A percentile compares a stretch with the other conserved stretches of the same genome.
These are phyloP conservation scores for Dasyornis broadbenti DNA, from an alignment of 2,113 vertebrate species.

Conservation along the genomic window DNA sequence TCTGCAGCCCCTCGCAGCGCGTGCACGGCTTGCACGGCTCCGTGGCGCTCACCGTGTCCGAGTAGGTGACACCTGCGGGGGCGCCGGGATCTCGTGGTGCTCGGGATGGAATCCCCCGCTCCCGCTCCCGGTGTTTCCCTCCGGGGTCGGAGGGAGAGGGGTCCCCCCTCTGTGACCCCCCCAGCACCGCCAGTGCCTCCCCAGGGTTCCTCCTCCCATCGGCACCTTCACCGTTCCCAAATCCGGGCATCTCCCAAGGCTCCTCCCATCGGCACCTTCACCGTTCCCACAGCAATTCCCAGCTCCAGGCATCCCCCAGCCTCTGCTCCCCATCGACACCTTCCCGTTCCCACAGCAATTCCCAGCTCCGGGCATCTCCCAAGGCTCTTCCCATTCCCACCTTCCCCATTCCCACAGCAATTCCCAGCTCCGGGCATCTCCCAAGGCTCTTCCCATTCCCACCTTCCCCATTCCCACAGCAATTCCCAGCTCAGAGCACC, in stretches of 20 bases:
- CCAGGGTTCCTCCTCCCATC: not conserved
- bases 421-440: not conserved
- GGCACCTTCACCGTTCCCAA: not conserved
- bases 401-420: not conserved
- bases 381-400: accelerated
- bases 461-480: accelerated
- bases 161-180: accelerated
- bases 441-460: too few relatives aligned
- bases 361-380: too few relatives aligned
- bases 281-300: not conserved
- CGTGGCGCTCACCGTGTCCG: conserved; percentile 83
- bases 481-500: not conserved
- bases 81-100: too few relatives aligned
- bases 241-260: too few relatives aligned
- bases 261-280: too few relatives aligned
- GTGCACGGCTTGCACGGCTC: conserved; percentile 86
- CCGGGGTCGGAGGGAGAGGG: not conserved
- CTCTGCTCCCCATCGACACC: not conserved
- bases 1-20: conserved; percentile 84
- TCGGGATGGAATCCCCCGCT: not conserved
- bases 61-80: conserved; percentile 90
- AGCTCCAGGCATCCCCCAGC: not conserved
- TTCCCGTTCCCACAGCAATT: accelerated
- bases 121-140: accelerated
- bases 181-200: accelerated